phyloP scores from a whole-genome alignment of 2,113 vertebrate genomes.

The Coptodon bakossiorum region DNA sequence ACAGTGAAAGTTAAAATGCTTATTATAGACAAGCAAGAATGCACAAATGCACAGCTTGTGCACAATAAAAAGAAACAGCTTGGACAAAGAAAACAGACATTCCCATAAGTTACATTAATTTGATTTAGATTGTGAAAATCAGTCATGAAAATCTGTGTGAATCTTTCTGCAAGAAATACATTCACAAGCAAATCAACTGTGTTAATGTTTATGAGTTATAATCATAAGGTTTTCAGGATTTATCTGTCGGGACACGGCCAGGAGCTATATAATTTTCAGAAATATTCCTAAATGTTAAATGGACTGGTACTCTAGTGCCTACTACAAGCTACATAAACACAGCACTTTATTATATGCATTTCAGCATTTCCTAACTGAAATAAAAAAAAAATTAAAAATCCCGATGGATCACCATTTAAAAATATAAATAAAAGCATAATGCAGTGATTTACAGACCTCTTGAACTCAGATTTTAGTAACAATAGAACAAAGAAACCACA shows the following conservation, averaged over 20 bases:
- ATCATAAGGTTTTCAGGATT: neutral
- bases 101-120: neutral
- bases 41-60: neutral
- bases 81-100: neutral
- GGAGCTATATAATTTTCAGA: neutral
- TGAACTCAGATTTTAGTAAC: neutral
- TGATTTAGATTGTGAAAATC: neutral
- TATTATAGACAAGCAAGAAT: neutral
- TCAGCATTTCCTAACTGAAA: neutral
- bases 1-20: neutral
- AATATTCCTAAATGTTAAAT: neutral
- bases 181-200: neutral
- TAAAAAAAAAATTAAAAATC: neutral
- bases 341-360: neutral
- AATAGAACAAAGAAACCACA: neutral
- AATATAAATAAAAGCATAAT: neutral
- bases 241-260: neutral
- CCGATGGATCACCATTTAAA: neutral
- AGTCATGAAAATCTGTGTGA: neutral
- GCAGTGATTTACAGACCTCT: neutral
- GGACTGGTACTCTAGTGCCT: neutral
- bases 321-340: neutral
- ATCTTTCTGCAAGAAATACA: neutral
- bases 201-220: neutral
- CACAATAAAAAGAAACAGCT: neutral